Conservation (phyloP, 2,797 vertebrate species). For the Varecia variegata region DNA sequence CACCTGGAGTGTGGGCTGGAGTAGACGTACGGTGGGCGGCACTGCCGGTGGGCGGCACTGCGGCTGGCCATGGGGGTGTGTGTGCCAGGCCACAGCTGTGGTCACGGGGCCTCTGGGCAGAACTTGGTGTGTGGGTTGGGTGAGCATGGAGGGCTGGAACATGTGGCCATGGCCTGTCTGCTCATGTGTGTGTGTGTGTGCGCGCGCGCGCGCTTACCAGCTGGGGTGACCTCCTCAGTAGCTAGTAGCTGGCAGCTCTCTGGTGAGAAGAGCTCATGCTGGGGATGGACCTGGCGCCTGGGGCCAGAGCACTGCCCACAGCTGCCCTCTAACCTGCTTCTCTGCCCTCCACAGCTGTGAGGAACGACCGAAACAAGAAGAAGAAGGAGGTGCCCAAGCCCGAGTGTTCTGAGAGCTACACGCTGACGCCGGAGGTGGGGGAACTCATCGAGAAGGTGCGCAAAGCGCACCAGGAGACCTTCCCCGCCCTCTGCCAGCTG, state of each 20-base stretch:
- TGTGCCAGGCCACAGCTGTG: neutral
- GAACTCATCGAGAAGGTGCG: constrained; percentile 97
- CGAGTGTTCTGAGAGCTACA: constrained; percentile 94
- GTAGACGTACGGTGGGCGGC: rapidly evolving
- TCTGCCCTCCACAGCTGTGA: constrained; percentile 88
- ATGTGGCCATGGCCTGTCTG: rapidly evolving
- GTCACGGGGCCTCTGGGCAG: neutral
- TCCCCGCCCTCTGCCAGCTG: constrained; percentile 98
- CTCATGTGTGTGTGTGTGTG: rapidly evolving
- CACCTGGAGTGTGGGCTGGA: neutral
- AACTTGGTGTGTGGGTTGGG: neutral
- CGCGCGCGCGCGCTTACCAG: too few species aligned
- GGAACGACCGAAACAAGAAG: constrained; percentile 99
- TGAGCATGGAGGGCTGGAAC: neutral
- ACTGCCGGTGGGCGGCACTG: rapidly evolving
- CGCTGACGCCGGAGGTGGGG: constrained; percentile 95
- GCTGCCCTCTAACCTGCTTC: neutral
- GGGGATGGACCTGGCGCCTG: neutral
- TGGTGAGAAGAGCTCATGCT: neutral
- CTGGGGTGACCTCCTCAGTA: neutral
- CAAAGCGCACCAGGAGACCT: constrained; percentile 98
- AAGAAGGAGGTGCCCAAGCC: constrained; percentile 97
- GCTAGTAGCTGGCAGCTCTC: neutral
- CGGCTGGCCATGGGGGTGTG: neutral
- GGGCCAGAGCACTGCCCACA: neutral